Evolutionary conservation across 2,888 invertebrate genomes (phyloP).

Genomic region (Stenurella melanura): DNA sequence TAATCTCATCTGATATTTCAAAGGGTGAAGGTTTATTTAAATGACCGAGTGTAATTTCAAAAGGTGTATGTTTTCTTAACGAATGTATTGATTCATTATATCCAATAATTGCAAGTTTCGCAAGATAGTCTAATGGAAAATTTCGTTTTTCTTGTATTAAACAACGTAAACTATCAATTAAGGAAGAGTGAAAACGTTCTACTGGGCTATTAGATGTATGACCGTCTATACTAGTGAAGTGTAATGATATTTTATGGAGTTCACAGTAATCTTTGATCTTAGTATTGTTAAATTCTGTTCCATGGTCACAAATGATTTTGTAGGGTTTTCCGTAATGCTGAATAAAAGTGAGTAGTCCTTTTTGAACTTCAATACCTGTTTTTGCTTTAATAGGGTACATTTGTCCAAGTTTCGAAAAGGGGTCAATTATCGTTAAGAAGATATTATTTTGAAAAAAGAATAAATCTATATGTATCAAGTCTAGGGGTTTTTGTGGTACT

Average conservation of each 20-base stretch:
- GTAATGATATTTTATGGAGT: background rate
- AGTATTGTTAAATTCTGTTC: background rate
- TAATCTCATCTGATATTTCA: background rate
- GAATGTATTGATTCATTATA: conserved; percentile 2
- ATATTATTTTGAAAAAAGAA: conserved; percentile 31
- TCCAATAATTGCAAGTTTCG: background rate
- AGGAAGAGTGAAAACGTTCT: background rate
- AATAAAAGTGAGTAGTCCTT: background rate
- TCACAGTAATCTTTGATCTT: background rate
- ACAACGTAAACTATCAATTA: background rate
- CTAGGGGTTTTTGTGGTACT: conserved; percentile 30
- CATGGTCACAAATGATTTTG: background rate
- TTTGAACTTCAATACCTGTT: background rate
- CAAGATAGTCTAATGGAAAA: background rate
- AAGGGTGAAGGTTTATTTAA: background rate
- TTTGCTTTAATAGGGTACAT: background rate
- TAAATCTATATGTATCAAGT: conserved; percentile 35
- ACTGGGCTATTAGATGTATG: too few relatives aligned
- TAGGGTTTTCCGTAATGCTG: background rate
- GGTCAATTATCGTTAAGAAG: conserved; percentile 23
- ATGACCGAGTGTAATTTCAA: background rate
- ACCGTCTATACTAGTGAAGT: background rate
- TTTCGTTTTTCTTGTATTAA: background rate
- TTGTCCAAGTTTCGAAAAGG: background rate
- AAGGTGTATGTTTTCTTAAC: background rate